These are phyloP conservation scores for Cyrtodaria siliqua DNA, from an alignment of 2,888 invertebrate genomes.

Conservation along the genomic window DNA sequence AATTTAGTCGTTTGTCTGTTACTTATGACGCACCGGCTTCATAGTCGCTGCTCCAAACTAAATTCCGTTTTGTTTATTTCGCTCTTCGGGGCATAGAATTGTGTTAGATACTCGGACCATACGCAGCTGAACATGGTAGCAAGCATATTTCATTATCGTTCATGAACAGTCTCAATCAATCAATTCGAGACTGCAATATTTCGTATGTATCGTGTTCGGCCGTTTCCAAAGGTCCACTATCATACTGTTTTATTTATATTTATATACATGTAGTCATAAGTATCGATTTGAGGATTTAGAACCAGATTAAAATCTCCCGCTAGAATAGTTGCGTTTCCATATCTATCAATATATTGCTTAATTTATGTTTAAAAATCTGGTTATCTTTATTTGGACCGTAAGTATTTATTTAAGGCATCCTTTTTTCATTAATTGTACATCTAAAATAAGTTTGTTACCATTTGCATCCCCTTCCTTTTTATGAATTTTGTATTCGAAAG, in stretches of 20 bases:
- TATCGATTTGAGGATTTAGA: not conserved
- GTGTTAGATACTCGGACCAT: no score
- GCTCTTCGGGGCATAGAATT: no score
- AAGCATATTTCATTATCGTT: no score
- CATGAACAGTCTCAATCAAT: no score
- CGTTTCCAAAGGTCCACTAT: no score
- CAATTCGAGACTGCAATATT: no score
- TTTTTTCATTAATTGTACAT: not conserved
- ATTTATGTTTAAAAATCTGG: not conserved
- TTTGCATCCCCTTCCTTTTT: not conserved
- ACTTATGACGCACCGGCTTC: no score
- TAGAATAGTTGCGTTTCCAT: not conserved
- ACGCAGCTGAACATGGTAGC: no score
- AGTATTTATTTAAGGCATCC: not conserved
- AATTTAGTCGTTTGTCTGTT: no score
- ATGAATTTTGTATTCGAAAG: not conserved
- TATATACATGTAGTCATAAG: not conserved
- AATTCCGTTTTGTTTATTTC: no score
- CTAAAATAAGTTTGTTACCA: not conserved
- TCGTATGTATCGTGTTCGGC: no score
- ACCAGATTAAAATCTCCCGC: slow-evolving; percentile 1
- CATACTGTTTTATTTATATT: not conserved
- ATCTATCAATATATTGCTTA: not conserved
- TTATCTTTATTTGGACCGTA: not conserved
- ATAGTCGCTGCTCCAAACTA: no score